These are phyloP conservation scores for Acleris cristana DNA, from an alignment of 2,888 invertebrate species.

Conservation along the genomic window DNA sequence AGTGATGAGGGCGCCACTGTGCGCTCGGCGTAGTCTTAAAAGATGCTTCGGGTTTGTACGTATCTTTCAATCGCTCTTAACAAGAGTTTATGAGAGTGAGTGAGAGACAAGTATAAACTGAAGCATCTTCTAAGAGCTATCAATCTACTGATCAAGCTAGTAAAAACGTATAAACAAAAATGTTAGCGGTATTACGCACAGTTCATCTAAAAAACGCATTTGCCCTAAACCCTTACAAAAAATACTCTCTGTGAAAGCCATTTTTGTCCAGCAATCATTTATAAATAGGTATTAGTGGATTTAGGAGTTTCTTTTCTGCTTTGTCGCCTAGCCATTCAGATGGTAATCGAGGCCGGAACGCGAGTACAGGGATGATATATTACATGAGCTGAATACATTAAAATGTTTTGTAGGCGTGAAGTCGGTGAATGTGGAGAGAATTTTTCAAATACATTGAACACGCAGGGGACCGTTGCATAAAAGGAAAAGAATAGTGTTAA, in stretches of 20 bases:
- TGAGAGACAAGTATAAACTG: too few relatives aligned
- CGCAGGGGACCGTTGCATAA: not conserved
- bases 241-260: slow-evolving; percentile 13
- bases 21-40: too few relatives aligned
- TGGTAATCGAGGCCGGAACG: slow-evolving; percentile 27
- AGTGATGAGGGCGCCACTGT: too few relatives aligned
- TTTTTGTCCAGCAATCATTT: slow-evolving; percentile 35
- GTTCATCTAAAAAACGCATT: slow-evolving; percentile 1
- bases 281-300: slow-evolving; percentile 38
- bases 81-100: too few relatives aligned
- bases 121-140: too few relatives aligned
- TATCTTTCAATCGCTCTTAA: too few relatives aligned
- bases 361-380: slow-evolving; percentile 33
- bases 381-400: slow-evolving; percentile 34
- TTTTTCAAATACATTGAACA: slow-evolving; percentile 9
- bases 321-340: slow-evolving; percentile 36
- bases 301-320: slow-evolving; percentile 29
- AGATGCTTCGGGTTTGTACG: too few relatives aligned
- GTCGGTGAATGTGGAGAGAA: slow-evolving; percentile 12
- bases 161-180: too few relatives aligned
- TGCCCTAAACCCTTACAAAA: slow-evolving; percentile 7
- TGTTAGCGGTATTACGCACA: not conserved
- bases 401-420: slow-evolving; percentile 27
- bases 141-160: too few relatives aligned
- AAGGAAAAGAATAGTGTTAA: too few relatives aligned